Evolutionary conservation across 2,113 vertebrate genomes (phyloP).

Genomic region (Sphyrna mokarran): DNA sequence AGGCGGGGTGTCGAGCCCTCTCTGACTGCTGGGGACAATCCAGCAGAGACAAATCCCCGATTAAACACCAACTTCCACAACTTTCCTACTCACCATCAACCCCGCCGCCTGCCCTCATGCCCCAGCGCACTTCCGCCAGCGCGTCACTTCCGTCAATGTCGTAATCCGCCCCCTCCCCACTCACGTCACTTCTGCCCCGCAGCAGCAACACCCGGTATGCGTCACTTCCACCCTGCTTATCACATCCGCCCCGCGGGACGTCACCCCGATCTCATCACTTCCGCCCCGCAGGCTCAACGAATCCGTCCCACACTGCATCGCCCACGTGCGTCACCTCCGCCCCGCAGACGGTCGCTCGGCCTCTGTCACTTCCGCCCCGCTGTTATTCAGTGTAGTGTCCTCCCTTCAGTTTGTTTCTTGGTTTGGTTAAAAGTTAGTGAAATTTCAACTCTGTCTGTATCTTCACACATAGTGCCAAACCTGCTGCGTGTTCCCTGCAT

Average conservation of each 20-base stretch:
- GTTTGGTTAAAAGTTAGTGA: not conserved
- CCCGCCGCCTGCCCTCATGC: not conserved
- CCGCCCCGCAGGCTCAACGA: not conserved
- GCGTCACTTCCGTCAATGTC: not conserved
- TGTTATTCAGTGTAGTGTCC: too few relatives aligned
- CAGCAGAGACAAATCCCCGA: not conserved
- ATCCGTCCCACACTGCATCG: not conserved
- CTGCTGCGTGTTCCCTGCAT: too few relatives aligned
- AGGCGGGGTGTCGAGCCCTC: not conserved
- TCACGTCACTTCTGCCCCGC: not conserved
- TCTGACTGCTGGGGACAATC: not conserved
- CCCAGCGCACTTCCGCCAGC: not conserved
- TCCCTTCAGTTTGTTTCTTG: not conserved
- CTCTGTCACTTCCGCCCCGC: not conserved
- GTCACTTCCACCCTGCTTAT: too few relatives aligned
- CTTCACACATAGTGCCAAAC: not conserved
- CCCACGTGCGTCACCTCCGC: too few relatives aligned
- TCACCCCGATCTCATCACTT: not conserved
- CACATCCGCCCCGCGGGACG: not conserved
- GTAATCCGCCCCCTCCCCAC: not conserved
- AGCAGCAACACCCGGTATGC: too few relatives aligned
- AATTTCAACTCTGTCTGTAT: not conserved
- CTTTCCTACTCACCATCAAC: constrained; percentile 28
- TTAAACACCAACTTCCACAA: not conserved
- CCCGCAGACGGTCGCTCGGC: too few relatives aligned